Evolutionary conservation across 2,113 vertebrate genomes (phyloP), one percentile per base, ranked within the genome.

Genomic region (Neogobius melanostomus): DNA sequence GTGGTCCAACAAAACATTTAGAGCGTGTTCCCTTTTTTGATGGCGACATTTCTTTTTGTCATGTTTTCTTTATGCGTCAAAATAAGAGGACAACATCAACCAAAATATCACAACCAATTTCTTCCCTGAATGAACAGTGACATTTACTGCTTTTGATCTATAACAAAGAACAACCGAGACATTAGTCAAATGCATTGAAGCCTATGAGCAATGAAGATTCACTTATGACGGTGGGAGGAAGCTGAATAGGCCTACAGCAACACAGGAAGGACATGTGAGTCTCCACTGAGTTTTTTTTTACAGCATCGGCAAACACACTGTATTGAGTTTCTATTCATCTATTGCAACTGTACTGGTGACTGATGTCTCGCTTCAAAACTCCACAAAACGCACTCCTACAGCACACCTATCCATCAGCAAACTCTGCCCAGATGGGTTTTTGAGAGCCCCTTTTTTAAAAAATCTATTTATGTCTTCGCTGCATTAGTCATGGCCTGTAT

Each of bases 401-500:
- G 36, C 36, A 36, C 56, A 59, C 28, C 21, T 59, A 36, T 59
- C 53, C 21, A 42, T 59, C 28, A 11, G 56, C 56, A 59, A 59
- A 59, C 56, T 36, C 28, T 2, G 56, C 56, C 10, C 56, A 42
- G 56, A 59, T 42, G 56, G 56, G 56, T 12, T 59, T 42, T 21
- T 59, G 56, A 59, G 56, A 36, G 56, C 12, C 4, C 7, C 3
- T 28, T 59, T 59, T 21, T n/a, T n/a, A 59, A 59, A 59, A 42
- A 21, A 59, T 59, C 56, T 59, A 59, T 59, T 59, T 42, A 21
- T 36, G 56, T 59, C 6, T 6, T 11, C 56, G 11, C 28, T 14
- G 56, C 56, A 59, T 59, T 59, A 59, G 56, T 59, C 56, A 59
- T 42, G 56, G 56, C 21, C 46, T 14, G 21, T 28, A 42, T 42